phyloP scores from a whole-genome alignment of 2,888 invertebrate species.

The Asteroscopus sphinx region DNA sequence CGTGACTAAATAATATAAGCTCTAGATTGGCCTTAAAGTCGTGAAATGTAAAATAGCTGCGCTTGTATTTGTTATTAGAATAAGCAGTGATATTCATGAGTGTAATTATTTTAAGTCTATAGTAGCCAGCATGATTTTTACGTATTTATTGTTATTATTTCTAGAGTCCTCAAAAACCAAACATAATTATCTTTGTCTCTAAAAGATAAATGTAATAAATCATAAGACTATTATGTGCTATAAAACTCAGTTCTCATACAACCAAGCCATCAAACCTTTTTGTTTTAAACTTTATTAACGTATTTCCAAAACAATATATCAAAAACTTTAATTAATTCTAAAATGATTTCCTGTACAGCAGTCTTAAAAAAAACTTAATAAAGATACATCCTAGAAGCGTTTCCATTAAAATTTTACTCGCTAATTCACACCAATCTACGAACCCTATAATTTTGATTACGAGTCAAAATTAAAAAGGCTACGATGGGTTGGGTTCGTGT shows the following conservation, averaged over 20 bases:
- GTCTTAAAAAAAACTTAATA: slow-evolving; percentile 69
- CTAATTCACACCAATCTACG: slow-evolving; percentile 76
- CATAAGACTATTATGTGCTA: slow-evolving; percentile 2
- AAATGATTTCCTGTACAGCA: slow-evolving; percentile 65
- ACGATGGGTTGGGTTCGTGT: slow-evolving; percentile 28
- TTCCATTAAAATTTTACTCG: slow-evolving; percentile 81
- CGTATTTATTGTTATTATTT: too few species aligned
- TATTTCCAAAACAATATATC: slow-evolving; percentile 45
- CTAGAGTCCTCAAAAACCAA: too few species aligned
- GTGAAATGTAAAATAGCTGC: slow-evolving; percentile 22
- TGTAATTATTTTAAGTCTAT: too few species aligned
- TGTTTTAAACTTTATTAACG: slow-evolving; percentile 25
- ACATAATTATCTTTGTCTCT: neutral
- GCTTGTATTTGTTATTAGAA: too few species aligned
- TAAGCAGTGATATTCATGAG: too few species aligned
- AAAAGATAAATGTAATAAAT: neutral
- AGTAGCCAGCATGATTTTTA: too few species aligned
- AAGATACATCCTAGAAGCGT: slow-evolving; percentile 71
- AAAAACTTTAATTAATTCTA: slow-evolving; percentile 55
- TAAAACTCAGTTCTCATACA: slow-evolving; percentile 13
- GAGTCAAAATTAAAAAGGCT: slow-evolving; percentile 69
- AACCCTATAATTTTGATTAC: slow-evolving; percentile 76
- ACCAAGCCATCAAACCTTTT: slow-evolving; percentile 9
- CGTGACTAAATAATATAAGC: slow-evolving; percentile 37
- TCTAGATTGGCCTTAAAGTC: slow-evolving; percentile 22